Evolutionary conservation across 2,888 invertebrate species (phyloP).

Genomic region (Mesorhabditis belari): DNA sequence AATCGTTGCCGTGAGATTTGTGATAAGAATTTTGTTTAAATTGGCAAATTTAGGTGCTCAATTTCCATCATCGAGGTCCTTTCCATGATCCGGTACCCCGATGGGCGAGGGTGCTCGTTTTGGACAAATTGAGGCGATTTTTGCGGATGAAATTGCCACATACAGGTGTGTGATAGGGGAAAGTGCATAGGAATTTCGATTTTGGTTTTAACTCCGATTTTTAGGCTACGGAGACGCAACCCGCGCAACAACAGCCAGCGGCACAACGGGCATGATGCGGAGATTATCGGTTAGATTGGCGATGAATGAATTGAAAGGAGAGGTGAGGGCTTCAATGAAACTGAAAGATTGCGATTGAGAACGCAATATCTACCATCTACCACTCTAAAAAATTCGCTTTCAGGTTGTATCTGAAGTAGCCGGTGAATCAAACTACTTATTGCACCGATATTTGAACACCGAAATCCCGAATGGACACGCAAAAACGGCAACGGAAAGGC

Average conservation of each 20-base stretch:
- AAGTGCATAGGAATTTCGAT: neutral
- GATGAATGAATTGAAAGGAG: slow-evolving; percentile 10
- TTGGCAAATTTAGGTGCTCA: slow-evolving; percentile 56
- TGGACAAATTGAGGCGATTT: slow-evolving; percentile 32
- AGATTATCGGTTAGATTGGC: slow-evolving; percentile 10
- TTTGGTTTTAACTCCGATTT: neutral
- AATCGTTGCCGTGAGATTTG: neutral
- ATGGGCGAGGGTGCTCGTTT: slow-evolving; percentile 55
- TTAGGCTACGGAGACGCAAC: neutral
- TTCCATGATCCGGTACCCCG: slow-evolving; percentile 57
- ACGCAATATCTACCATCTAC: no score
- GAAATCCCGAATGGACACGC: neutral
- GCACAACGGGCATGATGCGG: slow-evolving; percentile 8
- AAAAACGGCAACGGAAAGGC: neutral
- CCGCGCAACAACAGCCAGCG: neutral
- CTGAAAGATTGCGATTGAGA: no score
- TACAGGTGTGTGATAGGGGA: neutral
- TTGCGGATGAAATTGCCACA: slow-evolving; percentile 36
- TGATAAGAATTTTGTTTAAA: neutral
- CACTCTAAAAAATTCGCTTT: no score
- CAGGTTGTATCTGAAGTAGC: neutral
- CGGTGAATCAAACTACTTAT: neutral
- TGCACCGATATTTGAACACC: neutral
- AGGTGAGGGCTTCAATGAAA: neutral
- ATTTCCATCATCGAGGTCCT: slow-evolving; percentile 61